Conservation (phyloP, 2,113 vertebrate genomes). For the Bubalus kerabau region DNA sequence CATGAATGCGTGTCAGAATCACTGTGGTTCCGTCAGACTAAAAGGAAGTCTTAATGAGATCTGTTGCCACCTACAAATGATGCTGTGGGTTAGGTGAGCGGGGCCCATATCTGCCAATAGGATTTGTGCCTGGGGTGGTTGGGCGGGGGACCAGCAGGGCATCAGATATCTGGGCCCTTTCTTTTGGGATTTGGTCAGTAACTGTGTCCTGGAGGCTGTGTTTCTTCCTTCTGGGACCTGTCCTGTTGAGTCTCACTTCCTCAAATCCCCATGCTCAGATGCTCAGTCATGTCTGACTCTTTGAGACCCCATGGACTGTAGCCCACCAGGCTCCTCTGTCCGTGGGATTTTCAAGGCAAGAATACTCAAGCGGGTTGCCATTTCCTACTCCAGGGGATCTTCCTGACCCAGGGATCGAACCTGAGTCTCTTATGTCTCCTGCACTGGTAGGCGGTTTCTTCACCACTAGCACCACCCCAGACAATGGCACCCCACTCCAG, state of each 20-base stretch:
- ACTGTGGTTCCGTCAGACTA: not conserved
- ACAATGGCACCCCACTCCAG: too few species aligned
- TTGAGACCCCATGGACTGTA: not conserved
- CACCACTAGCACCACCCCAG: not conserved
- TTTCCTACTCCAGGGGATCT: not conserved
- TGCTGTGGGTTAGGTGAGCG: rapidly evolving
- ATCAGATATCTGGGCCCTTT: rapidly evolving
- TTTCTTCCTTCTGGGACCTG: not conserved
- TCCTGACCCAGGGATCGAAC: not conserved
- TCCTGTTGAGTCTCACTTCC: not conserved
- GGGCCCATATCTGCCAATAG: rapidly evolving
- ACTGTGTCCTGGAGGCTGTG: not conserved
- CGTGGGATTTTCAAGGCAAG: not conserved
- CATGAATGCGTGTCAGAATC: not conserved
- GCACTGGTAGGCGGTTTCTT: not conserved
- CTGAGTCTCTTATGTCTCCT: not conserved
- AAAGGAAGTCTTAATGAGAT: not conserved
- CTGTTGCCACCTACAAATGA: not conserved
- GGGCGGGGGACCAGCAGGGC: rapidly evolving
- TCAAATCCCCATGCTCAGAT: not conserved
- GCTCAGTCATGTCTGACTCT: not conserved
- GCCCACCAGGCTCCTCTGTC: not conserved
- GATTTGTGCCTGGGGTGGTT: rapidly evolving
- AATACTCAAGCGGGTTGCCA: not conserved
- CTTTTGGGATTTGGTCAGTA: not conserved